Conservation (phyloP, 2,113 vertebrate genomes). For the Sorex fumeus region DNA sequence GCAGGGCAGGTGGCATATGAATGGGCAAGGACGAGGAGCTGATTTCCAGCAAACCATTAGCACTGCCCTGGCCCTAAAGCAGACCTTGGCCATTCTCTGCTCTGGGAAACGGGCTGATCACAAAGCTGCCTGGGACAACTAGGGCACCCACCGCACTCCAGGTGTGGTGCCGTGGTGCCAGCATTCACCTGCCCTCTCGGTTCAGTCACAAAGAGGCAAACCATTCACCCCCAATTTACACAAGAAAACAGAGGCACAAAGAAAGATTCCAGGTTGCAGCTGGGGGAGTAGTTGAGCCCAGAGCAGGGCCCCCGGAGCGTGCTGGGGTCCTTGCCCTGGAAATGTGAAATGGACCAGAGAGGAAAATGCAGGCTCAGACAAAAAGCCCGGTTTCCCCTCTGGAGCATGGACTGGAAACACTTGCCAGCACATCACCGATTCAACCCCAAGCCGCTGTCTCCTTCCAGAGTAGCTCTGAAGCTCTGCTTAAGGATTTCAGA, state of each 20-base stretch:
- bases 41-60: conserved; percentile 3
- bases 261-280: neutral
- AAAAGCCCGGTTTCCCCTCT: neutral
- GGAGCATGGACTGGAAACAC: neutral
- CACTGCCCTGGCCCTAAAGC: conserved; percentile 34
- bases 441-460: neutral
- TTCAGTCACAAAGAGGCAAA: neutral
- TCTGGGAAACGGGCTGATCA: neutral
- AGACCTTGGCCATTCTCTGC: neutral
- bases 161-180: neutral
- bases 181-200: neutral
- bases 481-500: conserved; percentile 54
- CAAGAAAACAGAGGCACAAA: conserved; percentile 15
- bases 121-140: neutral
- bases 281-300: neutral
- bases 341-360: neutral
- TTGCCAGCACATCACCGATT: neutral
- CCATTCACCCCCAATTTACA: neutral
- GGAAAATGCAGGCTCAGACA: neutral
- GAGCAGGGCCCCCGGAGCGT: neutral
- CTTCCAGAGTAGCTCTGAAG: neutral
- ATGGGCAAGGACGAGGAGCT: conserved; percentile 13
- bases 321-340: neutral
- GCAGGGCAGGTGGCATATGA: neutral
- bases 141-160: neutral